Base-by-base conservation (phyloP, 2,113 vertebrate species). In the Pavo muticus region DNA sequence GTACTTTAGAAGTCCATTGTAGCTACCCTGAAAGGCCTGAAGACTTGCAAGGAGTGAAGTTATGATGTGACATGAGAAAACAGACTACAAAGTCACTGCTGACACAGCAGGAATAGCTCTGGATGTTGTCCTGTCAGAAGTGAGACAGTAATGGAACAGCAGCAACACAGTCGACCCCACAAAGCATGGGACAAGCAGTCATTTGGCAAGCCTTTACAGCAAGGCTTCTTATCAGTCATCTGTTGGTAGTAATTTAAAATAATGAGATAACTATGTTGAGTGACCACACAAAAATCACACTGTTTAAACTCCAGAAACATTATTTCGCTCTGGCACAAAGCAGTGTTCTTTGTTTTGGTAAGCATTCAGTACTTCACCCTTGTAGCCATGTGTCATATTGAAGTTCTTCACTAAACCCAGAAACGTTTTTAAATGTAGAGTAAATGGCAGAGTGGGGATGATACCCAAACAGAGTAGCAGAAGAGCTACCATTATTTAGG, bases 241-340 rank as follows among this genome's bases (percentile, higher is more conserved):
- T 87, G 61, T 37, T 91, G 74, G 82, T 63, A 70, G 54, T 21
- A 47, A 64, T 87, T 74, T 42, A 0, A 52, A 88, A 81, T 74
- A 61, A 71, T 67, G 69, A 84, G 64, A 50, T 68, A 32, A 77
- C 56, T 59, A 2, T 9, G 45, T 39, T 78, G 73, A 96, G 39
- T 84, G 59, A 78, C 57, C 56, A 39, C 47, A 57, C 4, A 60
- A 32, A n/a, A n/a, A 84, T 57, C 30, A 32, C 2, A 8, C 73
- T 48, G 45, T 42, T 88, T 65, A 29, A 60, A 78, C 48, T 82
- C 39, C 30, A 20, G 56, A 37, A 52, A 78, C 1, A 27, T 86
- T 88, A 73, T 70, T 92, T 76, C 60, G 40, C 68, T 69, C 37
- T 52, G 64, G 37, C 83, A 76, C 54, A 79, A 91, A 69, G 48